Percentiles rank a stretch among this genome's conserved stretches.
These are phyloP conservation scores for Aldrovandia affinis DNA, from an alignment of 2,797 vertebrate species.

Conservation along the genomic window DNA sequence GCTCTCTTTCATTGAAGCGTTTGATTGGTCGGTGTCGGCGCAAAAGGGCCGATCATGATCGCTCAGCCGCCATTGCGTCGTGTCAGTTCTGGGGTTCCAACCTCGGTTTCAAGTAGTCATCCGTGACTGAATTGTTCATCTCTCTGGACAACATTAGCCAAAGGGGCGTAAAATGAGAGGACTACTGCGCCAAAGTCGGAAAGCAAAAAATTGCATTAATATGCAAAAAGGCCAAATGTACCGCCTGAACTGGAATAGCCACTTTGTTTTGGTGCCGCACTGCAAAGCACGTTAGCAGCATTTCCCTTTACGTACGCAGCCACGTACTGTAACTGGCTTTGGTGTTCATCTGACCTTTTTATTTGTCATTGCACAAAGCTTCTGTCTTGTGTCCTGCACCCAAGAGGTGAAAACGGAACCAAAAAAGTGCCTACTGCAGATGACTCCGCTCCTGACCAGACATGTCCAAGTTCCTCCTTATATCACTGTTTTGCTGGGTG, in stretches of 20 bases:
- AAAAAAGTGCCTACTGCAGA: constrained; percentile 79
- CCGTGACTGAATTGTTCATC: background rate
- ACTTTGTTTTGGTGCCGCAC: constrained; percentile 56
- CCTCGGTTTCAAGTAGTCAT: constrained; percentile 18
- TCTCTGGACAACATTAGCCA: constrained; percentile 29
- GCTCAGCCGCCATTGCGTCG: background rate
- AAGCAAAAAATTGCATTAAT: constrained; percentile 47
- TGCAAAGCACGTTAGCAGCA: constrained; percentile 61
- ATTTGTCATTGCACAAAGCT: constrained; percentile 48
- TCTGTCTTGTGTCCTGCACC: constrained; percentile 40
- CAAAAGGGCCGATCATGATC: constrained; percentile 26
- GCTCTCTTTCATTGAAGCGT: constrained; percentile 23
- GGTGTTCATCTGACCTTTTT: constrained; percentile 30
- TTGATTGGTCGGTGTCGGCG: constrained; percentile 41
- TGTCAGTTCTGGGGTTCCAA: constrained; percentile 2
- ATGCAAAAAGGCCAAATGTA: constrained; percentile 51
- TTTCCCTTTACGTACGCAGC: constrained; percentile 73
- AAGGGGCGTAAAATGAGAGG: constrained; percentile 19
- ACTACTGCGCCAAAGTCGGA: constrained; percentile 30
- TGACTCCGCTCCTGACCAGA: constrained; percentile 53
- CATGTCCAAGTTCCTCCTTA: constrained; percentile 37
- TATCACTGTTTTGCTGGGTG: constrained; percentile 40
- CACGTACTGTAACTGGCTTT: constrained; percentile 50
- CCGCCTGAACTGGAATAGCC: constrained; percentile 57
- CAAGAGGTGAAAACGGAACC: constrained; percentile 44